phyloP scores from a whole-genome alignment of 2,888 invertebrate species.

The Xanthorhoe designata region DNA sequence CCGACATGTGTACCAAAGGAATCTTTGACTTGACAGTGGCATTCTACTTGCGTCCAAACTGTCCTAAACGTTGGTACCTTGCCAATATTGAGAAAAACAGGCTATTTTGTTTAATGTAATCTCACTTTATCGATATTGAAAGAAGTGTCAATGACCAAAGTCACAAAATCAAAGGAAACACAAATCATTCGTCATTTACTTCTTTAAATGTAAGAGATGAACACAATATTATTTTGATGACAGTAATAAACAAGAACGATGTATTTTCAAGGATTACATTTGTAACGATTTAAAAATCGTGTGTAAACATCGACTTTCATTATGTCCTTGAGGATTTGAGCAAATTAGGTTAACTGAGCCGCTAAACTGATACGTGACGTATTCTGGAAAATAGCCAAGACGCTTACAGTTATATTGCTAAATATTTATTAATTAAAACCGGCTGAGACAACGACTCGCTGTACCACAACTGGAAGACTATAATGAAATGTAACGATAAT shows the following conservation, averaged over 20 bases:
- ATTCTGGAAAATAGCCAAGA: slow-evolving; percentile 68
- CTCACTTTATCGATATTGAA: slow-evolving; percentile 21
- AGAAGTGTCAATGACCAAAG: slow-evolving; percentile 3
- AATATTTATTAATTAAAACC: slow-evolving; percentile 71
- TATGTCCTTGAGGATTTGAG: slow-evolving; percentile 59
- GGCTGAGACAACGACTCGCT: slow-evolving; percentile 46
- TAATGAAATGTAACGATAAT: slow-evolving; percentile 49
- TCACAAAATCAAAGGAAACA: background rate
- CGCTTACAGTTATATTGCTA: slow-evolving; percentile 61
- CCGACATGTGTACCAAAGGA: slow-evolving; percentile 39
- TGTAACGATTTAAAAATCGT: background rate
- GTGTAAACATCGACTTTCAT: slow-evolving; percentile 40
- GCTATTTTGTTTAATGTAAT: slow-evolving; percentile 20
- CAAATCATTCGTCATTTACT: background rate
- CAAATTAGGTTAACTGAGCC: slow-evolving; percentile 72
- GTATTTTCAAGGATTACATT: background rate
- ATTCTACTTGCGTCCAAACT: slow-evolving; percentile 26
- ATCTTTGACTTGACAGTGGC: slow-evolving; percentile 38
- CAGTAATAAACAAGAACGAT: background rate
- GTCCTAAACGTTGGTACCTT: slow-evolving; percentile 30
- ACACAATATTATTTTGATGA: background rate
- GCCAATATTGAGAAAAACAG: slow-evolving; percentile 34
- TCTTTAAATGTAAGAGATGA: too few relatives aligned
- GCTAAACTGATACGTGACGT: slow-evolving; percentile 60
- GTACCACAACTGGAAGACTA: slow-evolving; percentile 45